Base-by-base conservation (phyloP, 2,888 invertebrate species). In the Timema cristinae region DNA sequence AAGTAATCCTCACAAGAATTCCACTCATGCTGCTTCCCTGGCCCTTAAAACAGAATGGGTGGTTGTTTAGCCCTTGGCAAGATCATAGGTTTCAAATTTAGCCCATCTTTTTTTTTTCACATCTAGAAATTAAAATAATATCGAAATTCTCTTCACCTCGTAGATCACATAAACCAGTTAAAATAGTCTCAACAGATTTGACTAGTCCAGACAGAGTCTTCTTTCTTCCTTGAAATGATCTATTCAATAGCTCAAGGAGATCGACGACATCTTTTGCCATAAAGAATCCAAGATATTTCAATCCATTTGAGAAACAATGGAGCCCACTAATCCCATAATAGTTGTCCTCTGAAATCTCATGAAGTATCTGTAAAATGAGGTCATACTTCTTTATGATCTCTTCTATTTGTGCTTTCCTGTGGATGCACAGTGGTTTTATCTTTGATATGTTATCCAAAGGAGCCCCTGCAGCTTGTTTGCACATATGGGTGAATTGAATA, bases 321-420 rank as follows among this genome's bases (percentile, higher is more conserved):
- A 69, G 66, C 50, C 69, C 72, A 61, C 69, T 50, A 52, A 63
- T 63, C 50, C 50, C 50, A 48, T 72, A 61, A 61, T 47, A 61
- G 15, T 68, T 61, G 51, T 67, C 67, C 10, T 59, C 51, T 56
- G 69, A n/a, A 32, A 72, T 48, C 63, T 70, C 66, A 2, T 50
- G 50, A 54, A 71, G 69, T 52, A 50, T 66, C 16, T 68, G 48
- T 54, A 72, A 49, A 47, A 72, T 69, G 49, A 61, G 48, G 47
- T 49, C 7, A 52, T 69, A 70, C 15, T 32, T 68, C 15, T 61
- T 50, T 50, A 72, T 15, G 8, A 61, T 68, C 48, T 59, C 61
- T 50, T 61, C 59, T 52, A 72, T 63, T 68, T 68, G 68, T n/a
- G 67, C 47, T 32, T 51, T 69, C 63, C 72, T 54, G 69, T 59